Percentiles rank a stretch among this genome's conserved stretches.
Conservation (phyloP, 2,888 invertebrate genomes). For the Bombylius discolor region DNA sequence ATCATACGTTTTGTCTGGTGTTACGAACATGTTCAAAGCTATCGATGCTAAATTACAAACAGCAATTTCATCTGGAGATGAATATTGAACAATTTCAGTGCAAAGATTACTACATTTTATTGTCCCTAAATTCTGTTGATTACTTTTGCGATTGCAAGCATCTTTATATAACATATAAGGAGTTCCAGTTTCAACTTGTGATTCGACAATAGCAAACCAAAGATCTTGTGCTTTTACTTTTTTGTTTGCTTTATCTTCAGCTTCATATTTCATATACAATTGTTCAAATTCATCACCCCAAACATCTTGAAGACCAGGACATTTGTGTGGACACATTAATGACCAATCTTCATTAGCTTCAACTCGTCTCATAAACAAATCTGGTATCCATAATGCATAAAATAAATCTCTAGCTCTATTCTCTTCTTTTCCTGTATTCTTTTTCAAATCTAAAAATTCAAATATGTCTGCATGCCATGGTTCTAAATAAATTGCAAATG, state of each 20-base stretch:
- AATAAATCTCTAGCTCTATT: conserved; percentile 88
- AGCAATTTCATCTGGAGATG: conserved; percentile 82
- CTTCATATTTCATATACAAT: conserved; percentile 76
- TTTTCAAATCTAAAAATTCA: conserved; percentile 86
- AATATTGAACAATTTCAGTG: conserved; percentile 95
- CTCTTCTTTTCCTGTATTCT: conserved; percentile 94
- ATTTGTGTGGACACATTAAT: conserved; percentile 91
- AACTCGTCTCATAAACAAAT: conserved; percentile 93
- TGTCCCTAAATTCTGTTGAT: conserved; percentile 95
- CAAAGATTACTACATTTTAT: conserved; percentile 97
- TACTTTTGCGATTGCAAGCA: conserved; percentile 91
- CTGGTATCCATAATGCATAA: conserved; percentile 96
- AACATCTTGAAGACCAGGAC: conserved; percentile 77
- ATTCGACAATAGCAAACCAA: conserved; percentile 88
- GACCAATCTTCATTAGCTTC: conserved; percentile 79
- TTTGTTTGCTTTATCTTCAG: conserved; percentile 55
- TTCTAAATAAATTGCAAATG: conserved; percentile 94
- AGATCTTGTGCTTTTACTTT: conserved; percentile 70
- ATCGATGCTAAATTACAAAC: conserved; percentile 97
- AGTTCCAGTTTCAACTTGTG: conserved; percentile 95
- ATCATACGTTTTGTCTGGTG: conserved; percentile 64
- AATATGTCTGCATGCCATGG: conserved; percentile 98
- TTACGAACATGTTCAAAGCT: conserved; percentile 89
- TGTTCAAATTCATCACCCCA: conserved; percentile 93
- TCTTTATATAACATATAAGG: conserved; percentile 97